phyloP scores from a whole-genome alignment of 2,888 invertebrate genomes.

The Drosophila infuscata region DNA sequence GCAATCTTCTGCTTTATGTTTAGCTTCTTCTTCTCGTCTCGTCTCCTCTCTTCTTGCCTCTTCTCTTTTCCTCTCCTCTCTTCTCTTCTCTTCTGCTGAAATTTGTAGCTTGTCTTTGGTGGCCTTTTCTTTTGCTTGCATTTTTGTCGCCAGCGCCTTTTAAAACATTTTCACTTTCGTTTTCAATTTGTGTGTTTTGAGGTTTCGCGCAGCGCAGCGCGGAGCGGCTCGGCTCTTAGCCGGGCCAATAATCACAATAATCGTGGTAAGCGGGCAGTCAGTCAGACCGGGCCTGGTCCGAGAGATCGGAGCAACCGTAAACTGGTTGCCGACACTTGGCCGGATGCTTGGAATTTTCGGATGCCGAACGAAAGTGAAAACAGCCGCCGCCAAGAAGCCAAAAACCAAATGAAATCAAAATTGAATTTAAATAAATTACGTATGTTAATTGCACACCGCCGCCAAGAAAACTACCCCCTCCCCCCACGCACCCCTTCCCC shows the following conservation, averaged over 20 bases:
- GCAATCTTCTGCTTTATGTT: constrained; percentile 47
- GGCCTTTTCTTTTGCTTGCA: constrained; percentile 13
- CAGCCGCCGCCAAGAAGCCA: constrained; percentile 64
- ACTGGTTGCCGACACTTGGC: constrained; percentile 58
- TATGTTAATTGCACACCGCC: constrained; percentile 72
- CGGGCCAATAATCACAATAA: constrained; percentile 78
- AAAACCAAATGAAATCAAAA: constrained; percentile 65
- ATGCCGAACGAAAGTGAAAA: constrained; percentile 79
- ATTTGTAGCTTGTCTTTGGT: constrained; percentile 25
- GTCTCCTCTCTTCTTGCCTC: not conserved
- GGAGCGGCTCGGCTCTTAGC: constrained; percentile 43
- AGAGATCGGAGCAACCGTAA: constrained; percentile 44
- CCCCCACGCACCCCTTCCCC: not conserved
- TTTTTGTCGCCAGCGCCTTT: constrained; percentile 41
- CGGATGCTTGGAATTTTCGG: constrained; percentile 74
- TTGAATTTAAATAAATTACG: constrained; percentile 81
- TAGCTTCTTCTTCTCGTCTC: constrained; percentile 39
- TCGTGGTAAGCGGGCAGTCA: constrained; percentile 81
- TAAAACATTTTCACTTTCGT: constrained; percentile 73
- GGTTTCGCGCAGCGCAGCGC: constrained; percentile 55
- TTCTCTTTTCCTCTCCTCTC: constrained; percentile 3
- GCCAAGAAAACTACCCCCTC: constrained; percentile 17
- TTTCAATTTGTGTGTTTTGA: constrained; percentile 77
- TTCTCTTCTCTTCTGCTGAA: constrained; percentile 6
- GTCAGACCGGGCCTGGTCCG: constrained; percentile 56